A percentile compares a stretch with the other conserved stretches of the same genome.
These are phyloP conservation scores for Ornithoptera alexandrae DNA, from an alignment of 2,888 invertebrate genomes.

Conservation along the genomic window DNA sequence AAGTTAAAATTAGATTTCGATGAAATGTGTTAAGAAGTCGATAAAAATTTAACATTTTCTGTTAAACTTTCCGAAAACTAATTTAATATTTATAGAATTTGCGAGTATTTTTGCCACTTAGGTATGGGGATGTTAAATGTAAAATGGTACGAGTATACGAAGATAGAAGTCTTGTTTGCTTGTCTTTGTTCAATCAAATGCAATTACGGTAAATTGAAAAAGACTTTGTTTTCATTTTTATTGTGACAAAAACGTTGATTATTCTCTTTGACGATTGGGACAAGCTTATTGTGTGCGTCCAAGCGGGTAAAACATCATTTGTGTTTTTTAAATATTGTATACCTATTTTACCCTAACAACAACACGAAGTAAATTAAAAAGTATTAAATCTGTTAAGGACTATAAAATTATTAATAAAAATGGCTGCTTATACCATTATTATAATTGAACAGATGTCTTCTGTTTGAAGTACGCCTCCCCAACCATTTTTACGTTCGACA, in stretches of 20 bases:
- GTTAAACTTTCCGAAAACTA: background rate
- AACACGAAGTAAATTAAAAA: background rate
- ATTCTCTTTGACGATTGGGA: conserved; percentile 16
- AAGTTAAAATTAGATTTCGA: background rate
- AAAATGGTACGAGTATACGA: background rate
- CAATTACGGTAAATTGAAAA: conserved; percentile 12
- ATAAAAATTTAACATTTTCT: background rate
- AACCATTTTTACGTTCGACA: too few relatives aligned
- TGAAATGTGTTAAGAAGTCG: background rate
- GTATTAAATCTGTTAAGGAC: background rate
- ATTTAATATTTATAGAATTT: background rate
- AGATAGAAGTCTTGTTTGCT: background rate
- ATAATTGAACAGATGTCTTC: too few relatives aligned
- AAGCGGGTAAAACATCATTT: conserved; percentile 13
- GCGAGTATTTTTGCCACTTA: background rate
- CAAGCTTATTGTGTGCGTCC: conserved; percentile 11
- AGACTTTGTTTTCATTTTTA: conserved; percentile 14
- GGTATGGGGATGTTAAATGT: background rate
- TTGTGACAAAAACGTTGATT: conserved; percentile 5
- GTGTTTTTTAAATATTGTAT: conserved; percentile 1
- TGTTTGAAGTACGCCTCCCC: too few relatives aligned
- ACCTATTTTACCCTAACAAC: background rate
- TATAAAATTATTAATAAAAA: background rate
- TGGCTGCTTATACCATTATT: too few relatives aligned
- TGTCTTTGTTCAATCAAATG: conserved; percentile 3